phyloP scores from a whole-genome alignment of 2,888 invertebrate genomes.

The Amblyjoppa fuscipennis region DNA sequence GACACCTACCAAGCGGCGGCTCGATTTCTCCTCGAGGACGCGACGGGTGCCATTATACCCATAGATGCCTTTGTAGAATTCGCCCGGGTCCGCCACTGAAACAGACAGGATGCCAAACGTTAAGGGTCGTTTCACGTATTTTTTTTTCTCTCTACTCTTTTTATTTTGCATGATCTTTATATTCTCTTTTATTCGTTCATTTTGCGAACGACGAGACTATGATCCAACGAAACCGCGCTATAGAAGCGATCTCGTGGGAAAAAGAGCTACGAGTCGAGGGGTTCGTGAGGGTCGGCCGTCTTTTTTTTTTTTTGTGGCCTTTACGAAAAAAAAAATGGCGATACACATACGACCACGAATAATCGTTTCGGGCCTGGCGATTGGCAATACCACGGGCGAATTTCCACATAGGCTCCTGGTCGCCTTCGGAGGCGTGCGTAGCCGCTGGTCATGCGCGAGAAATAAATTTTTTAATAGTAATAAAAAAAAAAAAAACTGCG shows the following conservation, averaged over 20 bases:
- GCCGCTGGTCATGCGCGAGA: constrained; percentile 73
- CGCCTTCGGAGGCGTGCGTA: constrained; percentile 69
- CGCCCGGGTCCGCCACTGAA: constrained; percentile 92
- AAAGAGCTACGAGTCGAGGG: constrained; percentile 45
- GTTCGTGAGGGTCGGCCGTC: constrained; percentile 56
- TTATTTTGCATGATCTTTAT: constrained; percentile 26
- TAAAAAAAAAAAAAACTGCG: constrained; percentile 1
- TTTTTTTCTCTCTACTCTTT: constrained; percentile 38
- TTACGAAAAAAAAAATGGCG: constrained; percentile 30
- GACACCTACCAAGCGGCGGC: constrained; percentile 90
- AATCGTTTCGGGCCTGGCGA: constrained; percentile 52
- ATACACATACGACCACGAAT: constrained; percentile 17
- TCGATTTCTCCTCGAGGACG: constrained; percentile 88
- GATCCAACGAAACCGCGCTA: constrained; percentile 63
- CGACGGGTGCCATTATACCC: constrained; percentile 90
- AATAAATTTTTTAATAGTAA: constrained; percentile 52
- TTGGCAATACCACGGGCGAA: constrained; percentile 82
- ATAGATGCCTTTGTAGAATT: constrained; percentile 94
- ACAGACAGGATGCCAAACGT: constrained; percentile 87
- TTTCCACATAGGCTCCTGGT: constrained; percentile 84
- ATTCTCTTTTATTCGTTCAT: constrained; percentile 59
- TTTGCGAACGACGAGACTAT: constrained; percentile 53
- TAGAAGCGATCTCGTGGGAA: constrained; percentile 62
- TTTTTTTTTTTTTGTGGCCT: constrained; percentile 17
- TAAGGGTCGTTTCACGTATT: constrained; percentile 76